Percentiles rank a stretch among this genome's conserved stretches.
Evolutionary conservation across 2,797 vertebrate genomes (phyloP).

Genomic region (Neoniphon sammara): DNA sequence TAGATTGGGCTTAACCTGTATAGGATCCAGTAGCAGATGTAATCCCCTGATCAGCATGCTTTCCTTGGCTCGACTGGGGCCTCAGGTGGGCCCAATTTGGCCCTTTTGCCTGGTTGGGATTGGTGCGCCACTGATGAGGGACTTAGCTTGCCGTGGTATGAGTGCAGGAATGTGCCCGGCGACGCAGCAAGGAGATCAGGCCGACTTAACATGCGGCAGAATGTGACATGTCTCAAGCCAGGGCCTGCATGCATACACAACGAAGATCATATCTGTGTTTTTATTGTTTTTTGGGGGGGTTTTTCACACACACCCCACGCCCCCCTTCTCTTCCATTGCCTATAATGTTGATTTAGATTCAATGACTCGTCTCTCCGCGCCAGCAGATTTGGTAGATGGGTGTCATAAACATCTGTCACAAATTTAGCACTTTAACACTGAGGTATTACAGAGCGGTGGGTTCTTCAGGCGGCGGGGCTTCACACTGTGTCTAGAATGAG

Average conservation of each 20-base stretch:
- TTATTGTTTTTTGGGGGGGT: constrained; percentile 28
- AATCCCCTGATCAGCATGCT: constrained; percentile 61
- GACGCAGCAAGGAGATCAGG: constrained; percentile 40
- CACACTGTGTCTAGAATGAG: constrained; percentile 43
- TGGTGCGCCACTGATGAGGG: constrained; percentile 30
- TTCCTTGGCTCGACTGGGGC: constrained; percentile 2
- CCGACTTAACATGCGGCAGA: constrained; percentile 25
- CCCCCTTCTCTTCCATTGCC: constrained; percentile 8
- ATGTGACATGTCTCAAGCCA: constrained; percentile 28
- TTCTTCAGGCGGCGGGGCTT: constrained; percentile 31
- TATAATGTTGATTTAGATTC: constrained; percentile 55
- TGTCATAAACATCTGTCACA: constrained; percentile 72
- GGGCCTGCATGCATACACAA: neutral
- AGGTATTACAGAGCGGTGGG: constrained; percentile 44
- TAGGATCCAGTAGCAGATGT: constrained; percentile 43
- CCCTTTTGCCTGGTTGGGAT: neutral
- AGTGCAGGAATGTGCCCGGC: constrained; percentile 16
- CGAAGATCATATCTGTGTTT: constrained; percentile 5
- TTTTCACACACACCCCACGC: neutral
- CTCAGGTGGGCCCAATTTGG: constrained; percentile 33
- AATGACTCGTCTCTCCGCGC: constrained; percentile 36
- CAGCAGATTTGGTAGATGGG: constrained; percentile 50
- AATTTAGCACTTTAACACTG: constrained; percentile 53
- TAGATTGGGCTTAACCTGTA: constrained; percentile 43
- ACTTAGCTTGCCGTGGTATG: neutral